Conservation (phyloP, 2,888 invertebrate species). For the Lamproptera curius region DNA sequence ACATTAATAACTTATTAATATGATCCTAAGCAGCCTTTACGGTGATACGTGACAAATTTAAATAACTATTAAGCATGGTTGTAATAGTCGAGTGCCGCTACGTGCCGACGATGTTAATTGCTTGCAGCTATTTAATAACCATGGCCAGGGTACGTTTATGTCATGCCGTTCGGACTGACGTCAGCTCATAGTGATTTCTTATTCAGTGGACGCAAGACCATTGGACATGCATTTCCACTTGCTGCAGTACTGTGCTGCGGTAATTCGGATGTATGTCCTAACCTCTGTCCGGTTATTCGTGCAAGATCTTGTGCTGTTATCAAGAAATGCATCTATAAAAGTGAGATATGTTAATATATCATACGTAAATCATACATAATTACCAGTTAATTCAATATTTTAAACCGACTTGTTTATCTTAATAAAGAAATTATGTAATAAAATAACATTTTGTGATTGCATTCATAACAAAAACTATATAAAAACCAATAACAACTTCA, state of each 20-base stretch:
- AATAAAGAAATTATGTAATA: too few species aligned
- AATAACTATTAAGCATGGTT: slow-evolving; percentile 62
- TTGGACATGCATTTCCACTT: slow-evolving; percentile 11
- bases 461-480: too few species aligned
- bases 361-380: too few species aligned
- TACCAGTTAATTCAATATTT: too few species aligned
- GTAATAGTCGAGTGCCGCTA: slow-evolving; percentile 35
- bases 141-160: slow-evolving; percentile 29
- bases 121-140: slow-evolving; percentile 58
- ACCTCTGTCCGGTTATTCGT: too few species aligned
- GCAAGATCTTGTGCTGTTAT: too few species aligned
- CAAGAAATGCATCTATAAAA: too few species aligned
- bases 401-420: too few species aligned
- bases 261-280: slow-evolving; percentile 10
- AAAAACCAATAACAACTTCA: too few species aligned
- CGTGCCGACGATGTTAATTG: slow-evolving; percentile 64
- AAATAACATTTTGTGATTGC: too few species aligned
- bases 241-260: slow-evolving; percentile 2
- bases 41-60: slow-evolving; percentile 42
- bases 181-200: slow-evolving; percentile 10
- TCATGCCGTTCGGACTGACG: slow-evolving; percentile 25
- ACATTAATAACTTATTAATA: not conserved
- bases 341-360: too few species aligned
- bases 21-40: slow-evolving; percentile 1
- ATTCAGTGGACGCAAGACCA: slow-evolving; percentile 13